Conservation (phyloP, 2,888 invertebrate species). For the Dasypogon diadema region DNA sequence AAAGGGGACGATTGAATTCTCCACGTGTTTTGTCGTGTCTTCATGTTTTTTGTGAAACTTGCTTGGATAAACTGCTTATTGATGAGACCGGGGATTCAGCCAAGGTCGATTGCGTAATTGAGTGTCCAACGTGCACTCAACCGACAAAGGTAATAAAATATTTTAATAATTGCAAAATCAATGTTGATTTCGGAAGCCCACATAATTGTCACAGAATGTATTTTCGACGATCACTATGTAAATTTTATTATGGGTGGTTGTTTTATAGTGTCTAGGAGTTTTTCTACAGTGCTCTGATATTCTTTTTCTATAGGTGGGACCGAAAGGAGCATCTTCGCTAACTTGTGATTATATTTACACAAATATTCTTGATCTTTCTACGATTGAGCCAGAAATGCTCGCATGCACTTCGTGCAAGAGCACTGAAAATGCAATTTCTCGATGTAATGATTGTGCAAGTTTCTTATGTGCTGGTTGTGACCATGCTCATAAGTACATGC, state of each 20-base stretch:
- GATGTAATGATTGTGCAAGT: constrained; percentile 95
- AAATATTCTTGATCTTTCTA: constrained; percentile 85
- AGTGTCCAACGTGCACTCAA: constrained; percentile 87
- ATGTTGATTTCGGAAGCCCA: no score
- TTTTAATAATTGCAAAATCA: not conserved
- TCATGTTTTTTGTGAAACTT: constrained; percentile 94
- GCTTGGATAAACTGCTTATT: constrained; percentile 84
- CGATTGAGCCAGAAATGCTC: constrained; percentile 76
- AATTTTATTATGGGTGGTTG: not conserved
- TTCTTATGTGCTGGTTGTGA: constrained; percentile 94
- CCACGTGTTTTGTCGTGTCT: constrained; percentile 93
- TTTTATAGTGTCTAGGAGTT: not conserved
- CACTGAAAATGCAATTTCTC: constrained; percentile 92
- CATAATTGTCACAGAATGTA: not conserved
- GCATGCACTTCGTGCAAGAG: constrained; percentile 96
- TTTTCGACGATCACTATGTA: not conserved
- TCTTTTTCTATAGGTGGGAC: constrained; percentile 72
- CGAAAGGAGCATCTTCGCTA: constrained; percentile 82
- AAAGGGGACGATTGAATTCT: constrained; percentile 79
- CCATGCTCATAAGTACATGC: constrained; percentile 96
- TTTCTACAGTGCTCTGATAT: not conserved
- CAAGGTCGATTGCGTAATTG: constrained; percentile 75
- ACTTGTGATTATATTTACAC: constrained; percentile 89
- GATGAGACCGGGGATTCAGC: constrained; percentile 79
- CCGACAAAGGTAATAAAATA: constrained; percentile 83